Base-by-base conservation (phyloP, 2,113 vertebrate genomes). In the Tachysurus fulvidraco region DNA sequence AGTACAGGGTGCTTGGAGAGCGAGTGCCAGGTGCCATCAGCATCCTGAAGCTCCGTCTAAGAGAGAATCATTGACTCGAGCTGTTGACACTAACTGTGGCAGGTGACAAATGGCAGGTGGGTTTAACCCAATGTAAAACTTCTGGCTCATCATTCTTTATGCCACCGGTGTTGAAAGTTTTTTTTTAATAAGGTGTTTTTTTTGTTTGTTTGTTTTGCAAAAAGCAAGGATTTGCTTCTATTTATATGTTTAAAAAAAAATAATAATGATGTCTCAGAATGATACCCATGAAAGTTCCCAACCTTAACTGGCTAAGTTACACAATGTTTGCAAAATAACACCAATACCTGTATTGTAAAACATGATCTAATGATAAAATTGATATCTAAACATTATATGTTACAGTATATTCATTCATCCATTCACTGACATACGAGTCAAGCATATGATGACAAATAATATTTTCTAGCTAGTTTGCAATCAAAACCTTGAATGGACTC, bases 41-140 rank as follows among this genome's bases (percentile, higher is more conserved):
- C 54, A 78, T 59, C 28, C 54, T 41, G 25, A 80, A 59, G 28
- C 8, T 41, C 30, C 23, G 78, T 17, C 78, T 55, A 13, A 55
- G 52, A n/a, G 13, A 52, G 41, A 78, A 54, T n/a, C 16, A 7
- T 64, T 64, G 41, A 78, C 28, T 30, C 5, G 0, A 65, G 46
- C 25, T 30, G 54, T 36, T 54, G 44, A 30, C 41, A 21, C 10
- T 13, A 21, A 16, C 17, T 5, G 59, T 77, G 44, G 73, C 59
- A 85, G n/a, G 59, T 64, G 84, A 54, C 36, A 30, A 77, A 85
- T 13, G 23, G 14, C 84, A 52, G 19, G 44, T 64, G 46, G n/a
- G 62, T 52, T 78, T 52, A 77, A 84, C 50, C 25, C 59, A 11
- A 54, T 30, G 5, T 54, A 67, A 54, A 83, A 69, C n/a, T 78